These are phyloP conservation scores for Planococcus citri DNA, from an alignment of 1,140 invertebrate genomes.

Conservation along the genomic window DNA sequence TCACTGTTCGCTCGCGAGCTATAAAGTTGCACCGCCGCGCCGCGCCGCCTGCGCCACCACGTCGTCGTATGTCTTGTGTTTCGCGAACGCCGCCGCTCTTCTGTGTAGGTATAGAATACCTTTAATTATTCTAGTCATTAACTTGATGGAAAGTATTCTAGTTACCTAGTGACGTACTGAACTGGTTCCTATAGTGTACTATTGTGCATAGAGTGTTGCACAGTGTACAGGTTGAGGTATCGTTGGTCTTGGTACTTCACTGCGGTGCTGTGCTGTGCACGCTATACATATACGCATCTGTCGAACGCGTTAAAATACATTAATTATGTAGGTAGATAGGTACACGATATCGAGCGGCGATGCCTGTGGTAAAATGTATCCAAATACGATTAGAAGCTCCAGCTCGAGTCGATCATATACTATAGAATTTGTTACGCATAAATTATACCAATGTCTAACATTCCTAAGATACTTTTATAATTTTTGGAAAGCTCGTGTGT, in stretches of 20 bases:
- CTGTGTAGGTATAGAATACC: too few species aligned
- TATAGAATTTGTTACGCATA: neutral
- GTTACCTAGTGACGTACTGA: conserved; percentile 6
- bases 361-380: neutral
- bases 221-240: too few species aligned
- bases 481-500: too few species aligned
- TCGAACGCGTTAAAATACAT: neutral
- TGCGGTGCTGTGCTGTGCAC: too few species aligned
- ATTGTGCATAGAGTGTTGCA: too few species aligned
- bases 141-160: neutral
- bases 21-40: neutral
- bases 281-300: too few species aligned
- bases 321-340: too few species aligned
- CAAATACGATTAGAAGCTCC: neutral
- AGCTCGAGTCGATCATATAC: too few species aligned
- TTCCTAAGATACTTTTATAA: neutral
- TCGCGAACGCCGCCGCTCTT: neutral
- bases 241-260: too few species aligned
- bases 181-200: neutral
- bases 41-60: too few species aligned
- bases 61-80: too few species aligned
- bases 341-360: too few species aligned
- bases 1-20: neutral
- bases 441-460: neutral
- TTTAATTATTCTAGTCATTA: conserved; percentile 8